Conservation (phyloP, 2,797 vertebrate species). For the Pangasius macronema region DNA sequence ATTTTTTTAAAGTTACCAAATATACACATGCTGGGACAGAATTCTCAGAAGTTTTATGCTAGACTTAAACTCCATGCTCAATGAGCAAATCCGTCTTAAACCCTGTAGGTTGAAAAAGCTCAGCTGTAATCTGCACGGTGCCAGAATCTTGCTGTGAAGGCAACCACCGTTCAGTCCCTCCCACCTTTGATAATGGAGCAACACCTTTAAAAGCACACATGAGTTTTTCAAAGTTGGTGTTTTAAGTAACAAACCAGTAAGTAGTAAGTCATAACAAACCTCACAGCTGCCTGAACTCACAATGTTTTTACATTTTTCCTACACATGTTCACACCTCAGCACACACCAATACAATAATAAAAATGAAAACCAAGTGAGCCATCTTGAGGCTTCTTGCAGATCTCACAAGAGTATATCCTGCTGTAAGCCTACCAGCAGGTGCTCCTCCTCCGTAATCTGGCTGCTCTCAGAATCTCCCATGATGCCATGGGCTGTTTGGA, state of each 20-base stretch:
- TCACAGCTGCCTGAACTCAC: not conserved
- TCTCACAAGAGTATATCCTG: constrained; percentile 51
- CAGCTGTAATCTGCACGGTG: constrained; percentile 53
- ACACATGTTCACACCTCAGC: not conserved
- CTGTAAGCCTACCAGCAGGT: constrained; percentile 51
- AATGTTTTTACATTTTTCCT: constrained; percentile 3
- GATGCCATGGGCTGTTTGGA: constrained; percentile 52
- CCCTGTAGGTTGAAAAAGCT: constrained; percentile 45
- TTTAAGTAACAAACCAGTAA: constrained; percentile 25
- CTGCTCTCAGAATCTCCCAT: constrained; percentile 57
- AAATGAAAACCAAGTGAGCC: constrained; percentile 23
- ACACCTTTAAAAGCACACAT: constrained; percentile 23
- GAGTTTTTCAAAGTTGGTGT: constrained; percentile 27
- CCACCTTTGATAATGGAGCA: constrained; percentile 42
- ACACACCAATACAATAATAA: constrained; percentile 4
- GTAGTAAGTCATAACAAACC: constrained; percentile 15
- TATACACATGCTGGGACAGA: constrained; percentile 35
- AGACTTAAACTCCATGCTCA: constrained; percentile 47
- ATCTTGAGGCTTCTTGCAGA: constrained; percentile 43
- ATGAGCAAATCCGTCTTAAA: constrained; percentile 56
- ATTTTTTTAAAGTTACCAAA: not conserved
- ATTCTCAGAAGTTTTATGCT: constrained; percentile 40
- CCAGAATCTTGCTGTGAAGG: constrained; percentile 49
- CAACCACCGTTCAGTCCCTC: constrained; percentile 43
- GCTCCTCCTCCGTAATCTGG: constrained; percentile 54